These are phyloP conservation scores for Leistus spinibarbis DNA, from an alignment of 2,888 invertebrate genomes.

Conservation along the genomic window DNA sequence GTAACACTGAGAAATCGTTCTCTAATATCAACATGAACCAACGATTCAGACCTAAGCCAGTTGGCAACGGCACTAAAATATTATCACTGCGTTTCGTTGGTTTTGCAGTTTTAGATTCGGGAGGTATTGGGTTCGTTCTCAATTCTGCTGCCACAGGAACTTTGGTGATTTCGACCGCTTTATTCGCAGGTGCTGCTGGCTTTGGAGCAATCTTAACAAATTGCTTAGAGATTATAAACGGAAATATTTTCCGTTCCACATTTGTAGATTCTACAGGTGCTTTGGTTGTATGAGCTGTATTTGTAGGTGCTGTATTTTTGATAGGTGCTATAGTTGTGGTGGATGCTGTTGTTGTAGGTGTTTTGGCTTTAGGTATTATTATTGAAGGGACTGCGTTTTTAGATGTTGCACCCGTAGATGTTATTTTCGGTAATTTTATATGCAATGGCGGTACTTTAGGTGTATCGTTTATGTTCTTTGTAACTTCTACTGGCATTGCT, in stretches of 20 bases:
- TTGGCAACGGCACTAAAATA: constrained; percentile 53
- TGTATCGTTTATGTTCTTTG: neutral
- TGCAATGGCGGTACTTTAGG: neutral
- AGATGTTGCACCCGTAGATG: neutral
- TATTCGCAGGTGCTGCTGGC: neutral
- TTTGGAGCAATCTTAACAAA: neutral
- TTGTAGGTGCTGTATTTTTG: too few relatives aligned
- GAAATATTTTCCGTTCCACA: neutral
- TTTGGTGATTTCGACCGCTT: neutral
- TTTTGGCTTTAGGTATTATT: neutral
- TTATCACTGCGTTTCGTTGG: constrained; percentile 51
- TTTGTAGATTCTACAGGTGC: neutral
- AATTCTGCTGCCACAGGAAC: constrained; percentile 41
- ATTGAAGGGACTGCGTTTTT: neutral
- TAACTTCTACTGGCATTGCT: constrained; percentile 27
- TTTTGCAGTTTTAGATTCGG: constrained; percentile 43
- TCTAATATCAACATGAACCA: constrained; percentile 65
- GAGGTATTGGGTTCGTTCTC: constrained; percentile 40
- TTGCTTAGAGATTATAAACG: neutral
- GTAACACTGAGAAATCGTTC: constrained; percentile 62
- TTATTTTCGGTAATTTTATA: neutral
- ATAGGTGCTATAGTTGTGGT: too few relatives aligned
- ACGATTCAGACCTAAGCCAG: constrained; percentile 50
- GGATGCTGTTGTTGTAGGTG: neutral
- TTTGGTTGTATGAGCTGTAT: neutral